These are phyloP conservation scores for Phengaris arion DNA, from an alignment of 2,888 invertebrate species.

Conservation along the genomic window DNA sequence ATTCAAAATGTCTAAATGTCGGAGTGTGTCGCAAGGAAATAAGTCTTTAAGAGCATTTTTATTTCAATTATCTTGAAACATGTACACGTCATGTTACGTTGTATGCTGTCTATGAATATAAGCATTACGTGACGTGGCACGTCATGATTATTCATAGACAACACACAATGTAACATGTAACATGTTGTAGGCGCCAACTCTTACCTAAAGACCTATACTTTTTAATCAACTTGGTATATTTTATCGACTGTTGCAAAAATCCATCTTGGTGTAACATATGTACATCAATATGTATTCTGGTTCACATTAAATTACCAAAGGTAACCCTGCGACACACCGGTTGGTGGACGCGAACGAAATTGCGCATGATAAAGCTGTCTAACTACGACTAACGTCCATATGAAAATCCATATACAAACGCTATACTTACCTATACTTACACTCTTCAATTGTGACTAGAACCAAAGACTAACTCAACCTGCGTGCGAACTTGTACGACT, in stretches of 20 bases:
- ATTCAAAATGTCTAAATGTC: slow-evolving; percentile 36
- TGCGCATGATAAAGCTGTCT: slow-evolving; percentile 48
- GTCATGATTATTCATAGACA: too few species aligned
- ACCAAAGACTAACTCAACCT: slow-evolving; percentile 39
- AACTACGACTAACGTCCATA: slow-evolving; percentile 63
- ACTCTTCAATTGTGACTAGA: slow-evolving; percentile 51
- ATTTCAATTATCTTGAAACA: background rate
- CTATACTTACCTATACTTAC: slow-evolving; percentile 55
- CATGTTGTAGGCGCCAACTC: too few species aligned
- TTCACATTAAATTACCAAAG: background rate
- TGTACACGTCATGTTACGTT: too few species aligned
- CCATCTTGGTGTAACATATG: too few species aligned
- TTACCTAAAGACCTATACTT: too few species aligned
- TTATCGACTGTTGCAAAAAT: too few species aligned
- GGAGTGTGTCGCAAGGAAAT: slow-evolving; percentile 22
- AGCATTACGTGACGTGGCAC: too few species aligned
- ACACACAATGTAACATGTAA: too few species aligned
- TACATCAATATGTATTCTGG: background rate
- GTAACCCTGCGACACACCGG: background rate
- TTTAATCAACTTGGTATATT: too few species aligned
- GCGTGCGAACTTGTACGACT: slow-evolving; percentile 72
- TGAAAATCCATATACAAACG: slow-evolving; percentile 72
- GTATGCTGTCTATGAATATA: too few species aligned
- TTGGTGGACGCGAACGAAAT: slow-evolving; percentile 37
- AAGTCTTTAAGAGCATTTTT: background rate